phyloP scores from a whole-genome alignment of 2,797 vertebrate species.

The Esox lucius region DNA sequence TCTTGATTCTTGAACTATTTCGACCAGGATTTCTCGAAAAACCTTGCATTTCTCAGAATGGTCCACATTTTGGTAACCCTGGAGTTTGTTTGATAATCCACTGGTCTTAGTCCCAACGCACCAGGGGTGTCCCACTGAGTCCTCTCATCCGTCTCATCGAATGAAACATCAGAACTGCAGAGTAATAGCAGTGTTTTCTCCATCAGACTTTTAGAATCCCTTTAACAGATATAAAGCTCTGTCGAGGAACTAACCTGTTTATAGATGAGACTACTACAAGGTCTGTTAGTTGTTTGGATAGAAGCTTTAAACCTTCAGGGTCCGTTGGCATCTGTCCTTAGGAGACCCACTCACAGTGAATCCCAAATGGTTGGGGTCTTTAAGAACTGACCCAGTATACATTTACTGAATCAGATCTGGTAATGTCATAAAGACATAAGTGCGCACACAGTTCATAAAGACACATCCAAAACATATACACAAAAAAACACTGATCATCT shows the following conservation, averaged over 20 bases:
- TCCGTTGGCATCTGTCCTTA: neutral
- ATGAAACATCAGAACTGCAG: neutral
- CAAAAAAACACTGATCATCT: neutral
- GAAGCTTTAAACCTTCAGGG: conserved; percentile 3
- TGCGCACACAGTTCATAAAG: neutral
- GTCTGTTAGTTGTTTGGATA: neutral
- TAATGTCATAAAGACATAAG: conserved; percentile 38
- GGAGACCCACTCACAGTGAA: neutral
- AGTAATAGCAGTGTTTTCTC: neutral
- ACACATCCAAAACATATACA: neutral
- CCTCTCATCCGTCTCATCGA: neutral
- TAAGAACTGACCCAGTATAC: conserved; percentile 27
- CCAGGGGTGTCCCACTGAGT: neutral
- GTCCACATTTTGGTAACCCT: too few relatives aligned
- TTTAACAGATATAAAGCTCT: neutral
- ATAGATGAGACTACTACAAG: neutral
- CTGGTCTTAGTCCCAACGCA: neutral
- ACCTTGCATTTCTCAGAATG: too few relatives aligned
- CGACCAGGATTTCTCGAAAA: too few relatives aligned
- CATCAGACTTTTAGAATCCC: neutral
- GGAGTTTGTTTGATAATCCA: too few relatives aligned
- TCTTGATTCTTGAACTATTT: too few relatives aligned
- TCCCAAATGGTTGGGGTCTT: conserved; percentile 22
- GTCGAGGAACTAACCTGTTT: neutral
- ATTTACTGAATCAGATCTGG: conserved; percentile 45